phyloP scores from a whole-genome alignment of 1,140 invertebrate species.

The Sycobia sp. region DNA sequence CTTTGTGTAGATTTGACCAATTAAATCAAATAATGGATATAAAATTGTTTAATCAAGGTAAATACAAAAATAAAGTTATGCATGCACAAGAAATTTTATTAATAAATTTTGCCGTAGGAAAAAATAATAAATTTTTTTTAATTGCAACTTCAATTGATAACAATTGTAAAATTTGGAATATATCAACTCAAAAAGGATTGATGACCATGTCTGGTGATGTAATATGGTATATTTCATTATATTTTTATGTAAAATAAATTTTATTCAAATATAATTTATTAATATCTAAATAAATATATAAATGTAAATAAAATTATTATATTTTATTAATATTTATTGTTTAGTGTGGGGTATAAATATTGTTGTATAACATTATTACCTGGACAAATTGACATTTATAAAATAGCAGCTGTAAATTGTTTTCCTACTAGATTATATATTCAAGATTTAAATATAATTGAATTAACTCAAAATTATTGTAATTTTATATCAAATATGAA shows the following conservation, averaged over 20 bases:
- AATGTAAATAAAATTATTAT: constrained; percentile 1
- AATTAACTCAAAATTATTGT: not conserved
- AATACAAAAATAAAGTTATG: constrained; percentile 10
- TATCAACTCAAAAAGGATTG: constrained; percentile 18
- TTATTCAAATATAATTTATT: too few relatives aligned
- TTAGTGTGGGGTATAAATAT: constrained; percentile 40
- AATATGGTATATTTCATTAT: too few relatives aligned
- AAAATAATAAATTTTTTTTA: constrained; percentile 22
- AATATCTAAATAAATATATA: constrained; percentile 6
- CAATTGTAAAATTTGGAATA: constrained; percentile 36
- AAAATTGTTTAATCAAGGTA: constrained; percentile 29
- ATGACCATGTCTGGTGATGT: constrained; percentile 25
- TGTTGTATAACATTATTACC: constrained; percentile 19
- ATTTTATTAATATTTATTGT: too few relatives aligned
- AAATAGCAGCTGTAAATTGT: not conserved
- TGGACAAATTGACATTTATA: constrained; percentile 13
- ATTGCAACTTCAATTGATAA: constrained; percentile 27
- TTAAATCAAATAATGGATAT: constrained; percentile 25
- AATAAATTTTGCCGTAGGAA: constrained; percentile 3
- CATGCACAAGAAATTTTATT: not conserved
- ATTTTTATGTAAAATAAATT: too few relatives aligned
- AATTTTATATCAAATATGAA: not conserved
- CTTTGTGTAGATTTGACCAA: constrained; percentile 30
- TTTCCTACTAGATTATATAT: constrained; percentile 18
- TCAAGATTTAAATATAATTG: not conserved